Percentiles rank a stretch among this genome's conserved stretches.
phyloP scores from a whole-genome alignment of 2,113 vertebrate genomes.

The Erythrocercus mccallii region DNA sequence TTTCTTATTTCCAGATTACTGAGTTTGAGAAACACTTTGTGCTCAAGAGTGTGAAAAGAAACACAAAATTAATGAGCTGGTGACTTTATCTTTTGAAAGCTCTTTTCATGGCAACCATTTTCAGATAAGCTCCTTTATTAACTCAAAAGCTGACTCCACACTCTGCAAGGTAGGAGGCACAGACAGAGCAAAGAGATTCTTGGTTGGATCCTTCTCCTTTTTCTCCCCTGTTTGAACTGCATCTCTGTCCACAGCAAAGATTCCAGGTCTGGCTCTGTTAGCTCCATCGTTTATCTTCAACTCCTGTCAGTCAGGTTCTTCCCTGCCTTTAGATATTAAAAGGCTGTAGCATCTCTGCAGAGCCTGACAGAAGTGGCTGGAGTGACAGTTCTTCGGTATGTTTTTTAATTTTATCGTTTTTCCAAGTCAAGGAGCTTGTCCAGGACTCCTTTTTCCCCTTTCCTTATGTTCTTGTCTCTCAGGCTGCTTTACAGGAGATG shows the following conservation, averaged over 20 bases:
- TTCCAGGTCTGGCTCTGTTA: background rate
- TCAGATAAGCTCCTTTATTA: background rate
- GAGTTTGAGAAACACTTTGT: background rate
- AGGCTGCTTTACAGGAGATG: background rate
- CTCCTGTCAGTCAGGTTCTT: background rate
- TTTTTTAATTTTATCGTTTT: background rate
- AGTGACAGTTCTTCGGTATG: background rate
- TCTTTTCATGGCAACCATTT: background rate
- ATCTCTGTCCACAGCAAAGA: background rate
- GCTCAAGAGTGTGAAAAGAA: background rate
- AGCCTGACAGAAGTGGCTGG: background rate
- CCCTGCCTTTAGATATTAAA: background rate
- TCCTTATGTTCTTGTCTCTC: background rate
- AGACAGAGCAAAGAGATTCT: background rate
- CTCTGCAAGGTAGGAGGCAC: background rate
- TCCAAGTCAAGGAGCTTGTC: background rate
- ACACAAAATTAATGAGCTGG: background rate
- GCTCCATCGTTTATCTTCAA: accelerated
- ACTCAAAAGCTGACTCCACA: accelerated
- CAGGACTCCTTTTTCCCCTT: background rate
- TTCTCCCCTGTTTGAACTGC: background rate
- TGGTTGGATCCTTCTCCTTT: background rate
- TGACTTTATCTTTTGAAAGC: background rate
- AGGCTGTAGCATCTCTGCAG: background rate
- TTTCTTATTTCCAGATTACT: background rate